These are phyloP conservation scores for Diaphora mendica DNA, from an alignment of 2,888 invertebrate genomes.

Conservation along the genomic window DNA sequence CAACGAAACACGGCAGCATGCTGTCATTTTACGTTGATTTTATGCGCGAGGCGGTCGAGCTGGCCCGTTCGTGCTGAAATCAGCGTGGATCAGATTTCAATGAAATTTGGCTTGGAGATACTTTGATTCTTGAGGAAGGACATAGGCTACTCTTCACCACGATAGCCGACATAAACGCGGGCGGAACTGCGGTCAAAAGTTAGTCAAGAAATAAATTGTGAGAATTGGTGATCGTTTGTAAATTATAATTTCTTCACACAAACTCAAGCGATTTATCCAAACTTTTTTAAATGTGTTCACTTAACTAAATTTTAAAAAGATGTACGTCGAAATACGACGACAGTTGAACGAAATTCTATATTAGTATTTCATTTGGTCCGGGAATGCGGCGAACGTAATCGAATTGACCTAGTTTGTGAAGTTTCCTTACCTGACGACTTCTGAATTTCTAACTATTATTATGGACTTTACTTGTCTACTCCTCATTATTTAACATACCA, in stretches of 20 bases:
- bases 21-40: no score
- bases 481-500: neutral
- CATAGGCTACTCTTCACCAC: no score
- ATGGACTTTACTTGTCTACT: neutral
- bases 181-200: no score
- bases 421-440: neutral
- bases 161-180: no score
- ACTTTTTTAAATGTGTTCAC: no score
- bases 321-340: neutral
- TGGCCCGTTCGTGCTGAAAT: no score
- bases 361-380: neutral
- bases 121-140: no score
- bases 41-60: no score
- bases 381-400: neutral
- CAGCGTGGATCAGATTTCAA: no score
- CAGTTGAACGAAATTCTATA: neutral
- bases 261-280: neutral
- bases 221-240: neutral
- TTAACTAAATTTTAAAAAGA: neutral
- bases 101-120: no score
- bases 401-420: neutral
- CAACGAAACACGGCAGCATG: no score
- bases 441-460: neutral
- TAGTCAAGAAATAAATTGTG: neutral
- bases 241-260: neutral